phyloP scores from a whole-genome alignment of 1,140 invertebrate genomes.

The Drosophila arawakana region DNA sequence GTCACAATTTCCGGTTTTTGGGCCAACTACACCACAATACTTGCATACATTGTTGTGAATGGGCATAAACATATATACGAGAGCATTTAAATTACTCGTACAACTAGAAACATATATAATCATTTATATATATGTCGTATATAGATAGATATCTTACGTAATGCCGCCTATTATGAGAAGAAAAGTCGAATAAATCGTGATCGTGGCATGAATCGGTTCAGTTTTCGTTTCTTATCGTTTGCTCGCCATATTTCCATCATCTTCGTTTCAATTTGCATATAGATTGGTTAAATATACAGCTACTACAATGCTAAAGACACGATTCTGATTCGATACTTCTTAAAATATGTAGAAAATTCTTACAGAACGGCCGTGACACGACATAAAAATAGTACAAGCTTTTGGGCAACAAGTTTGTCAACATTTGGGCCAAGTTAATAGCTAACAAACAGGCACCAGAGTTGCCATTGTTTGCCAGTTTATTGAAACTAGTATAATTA shows the following conservation, averaged over 20 bases:
- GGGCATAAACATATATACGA: slow-evolving; percentile 1
- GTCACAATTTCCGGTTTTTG: slow-evolving; percentile 65
- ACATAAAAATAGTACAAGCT: slow-evolving; percentile 35
- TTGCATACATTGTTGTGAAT: slow-evolving; percentile 18
- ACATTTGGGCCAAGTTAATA: slow-evolving; percentile 32
- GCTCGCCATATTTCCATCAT: slow-evolving; percentile 6
- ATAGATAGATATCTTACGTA: slow-evolving; percentile 56
- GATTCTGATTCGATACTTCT: slow-evolving; percentile 14
- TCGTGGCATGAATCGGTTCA: slow-evolving; percentile 23
- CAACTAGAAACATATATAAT: slow-evolving; percentile 19
- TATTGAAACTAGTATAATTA: slow-evolving; percentile 1
- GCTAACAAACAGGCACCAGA: neutral
- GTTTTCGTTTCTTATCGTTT: slow-evolving; percentile 19
- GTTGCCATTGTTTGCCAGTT: neutral
- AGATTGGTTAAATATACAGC: slow-evolving; percentile 22
- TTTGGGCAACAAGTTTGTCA: slow-evolving; percentile 31
- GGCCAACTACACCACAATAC: slow-evolving; percentile 13
- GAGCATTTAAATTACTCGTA: slow-evolving; percentile 26
- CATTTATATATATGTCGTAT: neutral
- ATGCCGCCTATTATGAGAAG: slow-evolving; percentile 57
- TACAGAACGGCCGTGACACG: slow-evolving; percentile 36
- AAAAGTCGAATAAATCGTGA: slow-evolving; percentile 33
- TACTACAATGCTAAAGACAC: slow-evolving; percentile 28
- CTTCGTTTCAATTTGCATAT: slow-evolving; percentile 45
- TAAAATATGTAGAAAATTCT: slow-evolving; percentile 24